A percentile compares a stretch with the other conserved stretches of the same genome.
These are phyloP conservation scores for Chlorodrepanis virens DNA, from an alignment of 2,113 vertebrate species.

Conservation along the genomic window DNA sequence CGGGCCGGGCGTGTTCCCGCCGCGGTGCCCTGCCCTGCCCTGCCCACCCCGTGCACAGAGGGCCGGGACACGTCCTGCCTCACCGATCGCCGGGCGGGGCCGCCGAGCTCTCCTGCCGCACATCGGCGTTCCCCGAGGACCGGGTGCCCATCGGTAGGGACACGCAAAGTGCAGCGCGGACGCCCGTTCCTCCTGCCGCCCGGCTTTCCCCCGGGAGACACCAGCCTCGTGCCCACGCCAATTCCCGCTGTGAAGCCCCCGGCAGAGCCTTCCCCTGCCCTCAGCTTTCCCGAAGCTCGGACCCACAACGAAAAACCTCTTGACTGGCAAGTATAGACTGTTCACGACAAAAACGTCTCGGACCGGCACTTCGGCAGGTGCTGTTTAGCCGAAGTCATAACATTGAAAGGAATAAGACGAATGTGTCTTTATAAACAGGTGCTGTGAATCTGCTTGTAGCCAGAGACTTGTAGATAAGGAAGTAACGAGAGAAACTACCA, in stretches of 20 bases:
- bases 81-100: neutral
- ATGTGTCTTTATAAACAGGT: neutral
- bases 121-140: no score
- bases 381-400: accelerated
- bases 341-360: accelerated
- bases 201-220: neutral
- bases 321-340: accelerated
- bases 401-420: neutral
- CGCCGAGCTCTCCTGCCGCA: no score
- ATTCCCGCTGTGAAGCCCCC: accelerated
- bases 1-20: neutral
- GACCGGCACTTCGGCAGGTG: neutral
- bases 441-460: neutral
- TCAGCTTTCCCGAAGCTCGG: accelerated
- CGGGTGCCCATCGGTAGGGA: no score
- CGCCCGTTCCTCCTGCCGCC: neutral
- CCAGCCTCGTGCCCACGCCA: accelerated
- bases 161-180: no score
- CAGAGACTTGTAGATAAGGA: neutral
- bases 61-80: neutral
- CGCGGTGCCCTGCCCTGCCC: neutral
- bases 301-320: neutral
- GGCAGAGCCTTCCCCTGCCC: neutral
- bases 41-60: neutral
- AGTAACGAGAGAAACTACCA: neutral